Evolutionary conservation across 1,140 invertebrate genomes (phyloP), one percentile per base, ranked within the genome.

Genomic region (Anagrus nilaparvatae): DNA sequence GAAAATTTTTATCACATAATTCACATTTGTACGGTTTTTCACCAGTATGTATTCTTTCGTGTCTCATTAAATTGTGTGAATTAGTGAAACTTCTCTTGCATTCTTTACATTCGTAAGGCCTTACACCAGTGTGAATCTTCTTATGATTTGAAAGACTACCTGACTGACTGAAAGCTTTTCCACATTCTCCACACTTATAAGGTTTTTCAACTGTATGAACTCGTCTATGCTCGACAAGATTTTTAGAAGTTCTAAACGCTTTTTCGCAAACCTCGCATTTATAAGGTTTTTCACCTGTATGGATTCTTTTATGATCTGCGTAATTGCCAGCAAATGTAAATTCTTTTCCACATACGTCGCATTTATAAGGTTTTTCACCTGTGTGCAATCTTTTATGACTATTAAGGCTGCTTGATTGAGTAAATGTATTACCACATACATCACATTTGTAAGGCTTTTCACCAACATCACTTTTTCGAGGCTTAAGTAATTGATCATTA

Each of bases 331-430:
- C n/a, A n/a, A n/a, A n/a, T n/a, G 74, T 70, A 49, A 83, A 85
- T 0, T 74, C 70, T 48, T 82, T 78, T 2, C 79, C 82, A 54
- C 89, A 94, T 20, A 81, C 74, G 17, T 78, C 75, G 61, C 89
- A 94, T 29, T 78, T 74, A 56, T 81, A 90, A 0, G 86, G 86
- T 25, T 84, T 67, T 55, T 90, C 85, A 1, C 87, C 81, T 0
- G 82, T 84, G 50, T 89, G 85, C 6, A 12, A 7, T 6, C 24
- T 6, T 12, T 7, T 12, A 12, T 27, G 24, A 12, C 6, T 12
- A 6, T 6, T 27, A 6, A 27, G 12, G 12, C 6, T 7, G 24
- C 24, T 12, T 27, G 6, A 7, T 27, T 27, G 24, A 12, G 24
- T 12, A 27, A 27, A 27, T 6, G 24, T 12, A 6, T 12, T 6